phyloP scores from a whole-genome alignment of 1,140 invertebrate genomes.

The Prorops nasuta region DNA sequence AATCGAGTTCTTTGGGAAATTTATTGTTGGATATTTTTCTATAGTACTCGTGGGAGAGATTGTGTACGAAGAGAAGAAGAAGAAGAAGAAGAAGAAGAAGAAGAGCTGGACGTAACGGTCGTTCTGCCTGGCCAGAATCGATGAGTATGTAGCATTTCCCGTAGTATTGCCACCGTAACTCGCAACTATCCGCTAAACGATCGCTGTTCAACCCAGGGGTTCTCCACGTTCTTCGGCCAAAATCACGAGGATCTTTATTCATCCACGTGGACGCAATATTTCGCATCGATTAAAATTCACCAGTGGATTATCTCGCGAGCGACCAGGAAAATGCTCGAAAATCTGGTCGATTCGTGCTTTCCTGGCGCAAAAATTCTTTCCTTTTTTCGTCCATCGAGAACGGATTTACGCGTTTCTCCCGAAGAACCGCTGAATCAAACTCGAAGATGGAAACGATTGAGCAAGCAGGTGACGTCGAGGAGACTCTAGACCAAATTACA shows the following conservation, averaged over 20 bases:
- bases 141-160: slow-evolving; percentile 51
- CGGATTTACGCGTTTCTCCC: too few species aligned
- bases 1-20: too few species aligned
- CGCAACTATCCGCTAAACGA: slow-evolving; percentile 32
- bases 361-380: background rate
- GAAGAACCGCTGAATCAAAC: slow-evolving; percentile 31
- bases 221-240: slow-evolving; percentile 11
- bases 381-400: too few species aligned
- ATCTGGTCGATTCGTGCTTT: slow-evolving; percentile 9
- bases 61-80: too few species aligned
- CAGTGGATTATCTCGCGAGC: too few species aligned
- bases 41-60: too few species aligned
- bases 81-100: too few species aligned
- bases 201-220: slow-evolving; percentile 24
- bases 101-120: slow-evolving; percentile 44
- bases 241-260: too few species aligned
- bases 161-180: slow-evolving; percentile 44
- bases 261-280: too few species aligned
- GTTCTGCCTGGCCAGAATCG: slow-evolving; percentile 50
- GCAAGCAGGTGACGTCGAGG: slow-evolving; percentile 31
- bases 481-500: slow-evolving; percentile 43
- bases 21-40: too few species aligned
- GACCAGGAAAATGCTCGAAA: slow-evolving; percentile 8
- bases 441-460: slow-evolving; percentile 29
- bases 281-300: too few species aligned